Evolutionary conservation across 1,140 invertebrate genomes (phyloP), one percentile per base, ranked within the genome.

Genomic region (Dermatophagoides farinae): DNA sequence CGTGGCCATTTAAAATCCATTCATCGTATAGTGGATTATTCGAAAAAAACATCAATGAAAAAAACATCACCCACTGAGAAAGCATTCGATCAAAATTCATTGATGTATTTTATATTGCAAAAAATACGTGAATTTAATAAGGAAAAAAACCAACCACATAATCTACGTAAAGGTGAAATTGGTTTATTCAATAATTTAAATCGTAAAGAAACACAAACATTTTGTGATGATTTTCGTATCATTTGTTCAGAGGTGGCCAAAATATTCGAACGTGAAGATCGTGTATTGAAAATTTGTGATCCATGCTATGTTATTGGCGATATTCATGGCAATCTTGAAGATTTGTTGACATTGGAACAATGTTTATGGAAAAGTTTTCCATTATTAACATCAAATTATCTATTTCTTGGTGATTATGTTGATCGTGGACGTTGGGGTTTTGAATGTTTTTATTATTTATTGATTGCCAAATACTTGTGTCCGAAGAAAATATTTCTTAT

Each of bases 321-420:
- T 68, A 72, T 80, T 57, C 78, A 80, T 71, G 79, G 79, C 10
- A 80, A 79, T 70, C 77, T 73, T 62, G 69, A 72, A 44, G 79
- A 80, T 67, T 66, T 80, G 44, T 68, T 78, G 5, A 73, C 74
- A 61, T 80, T 79, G 74, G 79, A 80, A 68, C 79, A 78, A 65
- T 74, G 73, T 0, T 67, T 80, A 20, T 80, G 79, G 79, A 66
- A 77, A 54, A 71, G 78, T 66, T 78, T 78, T 14, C 76, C 78
- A 5, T 62, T 75, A 6, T 66, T 80, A 8, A 79, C 80, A 6
- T 74, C 77, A 1, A 73, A 72, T 37, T 75, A 82, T 63, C 67
- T 82, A 0, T 82, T 81, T 67, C 72, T 82, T 12, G 80, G 80
- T 23, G 80, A 82, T 68, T 82, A 80, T 69, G 80, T 82, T 0